Percentiles rank a stretch among this genome's conserved stretches.
phyloP scores from a whole-genome alignment of 1,140 invertebrate genomes.

The Apis dorsata region DNA sequence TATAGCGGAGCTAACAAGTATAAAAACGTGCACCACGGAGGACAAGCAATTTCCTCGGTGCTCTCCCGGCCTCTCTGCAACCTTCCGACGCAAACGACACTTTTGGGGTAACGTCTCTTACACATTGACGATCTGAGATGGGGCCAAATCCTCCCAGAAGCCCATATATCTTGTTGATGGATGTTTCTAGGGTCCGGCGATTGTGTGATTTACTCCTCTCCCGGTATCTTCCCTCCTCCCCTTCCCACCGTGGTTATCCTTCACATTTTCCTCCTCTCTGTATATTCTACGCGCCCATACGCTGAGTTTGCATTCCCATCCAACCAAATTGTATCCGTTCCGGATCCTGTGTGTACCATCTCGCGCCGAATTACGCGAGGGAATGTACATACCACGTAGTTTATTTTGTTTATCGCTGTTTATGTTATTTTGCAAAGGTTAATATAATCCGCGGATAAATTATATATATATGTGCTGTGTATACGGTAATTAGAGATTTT shows the following conservation, averaged over 20 bases:
- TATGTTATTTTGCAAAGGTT: not conserved
- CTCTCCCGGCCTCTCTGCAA: not conserved
- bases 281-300: not conserved
- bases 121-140: conserved; percentile 34
- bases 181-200: conserved; percentile 59
- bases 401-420: not conserved
- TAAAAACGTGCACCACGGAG: conserved; percentile 30
- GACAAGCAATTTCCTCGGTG: conserved; percentile 55
- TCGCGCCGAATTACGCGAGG: not conserved
- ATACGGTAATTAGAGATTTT: too few species aligned
- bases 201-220: conserved; percentile 40
- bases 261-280: conserved; percentile 38
- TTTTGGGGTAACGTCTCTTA: conserved; percentile 20
- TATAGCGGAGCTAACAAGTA: not conserved
- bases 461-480: too few species aligned
- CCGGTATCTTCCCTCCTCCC: not conserved
- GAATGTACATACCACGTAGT: not conserved
- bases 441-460: not conserved
- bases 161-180: conserved; percentile 68
- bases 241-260: conserved; percentile 16
- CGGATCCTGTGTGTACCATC: not conserved
- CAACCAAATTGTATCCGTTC: conserved; percentile 29
- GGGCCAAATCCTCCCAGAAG: conserved; percentile 40
- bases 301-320: conserved; percentile 56
- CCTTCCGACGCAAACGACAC: conserved; percentile 28